Evolutionary conservation across 2,113 vertebrate species (phyloP), one percentile per base, ranked within the genome.

Genomic region (Vicugna pacos): DNA sequence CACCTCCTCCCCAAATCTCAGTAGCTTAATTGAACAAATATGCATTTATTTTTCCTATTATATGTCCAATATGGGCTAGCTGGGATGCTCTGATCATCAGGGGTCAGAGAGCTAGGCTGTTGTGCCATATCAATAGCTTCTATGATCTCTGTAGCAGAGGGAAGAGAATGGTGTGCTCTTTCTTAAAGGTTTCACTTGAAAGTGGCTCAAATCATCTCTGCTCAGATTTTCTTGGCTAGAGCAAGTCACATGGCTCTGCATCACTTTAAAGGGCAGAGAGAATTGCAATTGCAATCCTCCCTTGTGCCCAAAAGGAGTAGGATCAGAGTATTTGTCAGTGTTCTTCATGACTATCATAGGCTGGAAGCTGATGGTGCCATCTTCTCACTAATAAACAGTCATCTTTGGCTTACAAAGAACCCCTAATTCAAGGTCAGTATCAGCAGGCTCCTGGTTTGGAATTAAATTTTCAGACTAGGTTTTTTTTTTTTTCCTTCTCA

Each of bases 381-480:
- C 26, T 91, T 69, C 75, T 82, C 76, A 84, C 67, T 73, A 70
- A 65, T 2, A 75, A 2, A 8, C 10, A 28, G 50, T 50, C 28
- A 19, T 58, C 76, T 91, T 48, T 77, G 60, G 22, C 17, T 85
- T 50, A 42, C 42, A 50, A 67, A 83, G 89, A 88, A 17, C 2
- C 38, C 28, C 20, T 13, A 42, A 70, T 42, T 95, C 96, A 92
- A 95, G 93, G 83, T 85, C 79, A 96, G n/a, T 13, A 3, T 80
- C 35, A 65, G 52, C 72, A 60, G 73, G 56, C 56, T 64, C 38
- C 93, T 93, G 73, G n/a, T 75, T 96, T 79, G 67, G 62, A 95
- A 87, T 91, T 93, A 91, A 56, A 73, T 42, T 96, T 97, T 80
- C 85, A 94, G 79, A 83, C 13, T 77, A 58, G 15, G 14, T 81